A percentile compares a stretch with the other conserved stretches of the same genome.
Evolutionary conservation across 2,797 vertebrate species (phyloP).

Genomic region (Danio aesculapii): DNA sequence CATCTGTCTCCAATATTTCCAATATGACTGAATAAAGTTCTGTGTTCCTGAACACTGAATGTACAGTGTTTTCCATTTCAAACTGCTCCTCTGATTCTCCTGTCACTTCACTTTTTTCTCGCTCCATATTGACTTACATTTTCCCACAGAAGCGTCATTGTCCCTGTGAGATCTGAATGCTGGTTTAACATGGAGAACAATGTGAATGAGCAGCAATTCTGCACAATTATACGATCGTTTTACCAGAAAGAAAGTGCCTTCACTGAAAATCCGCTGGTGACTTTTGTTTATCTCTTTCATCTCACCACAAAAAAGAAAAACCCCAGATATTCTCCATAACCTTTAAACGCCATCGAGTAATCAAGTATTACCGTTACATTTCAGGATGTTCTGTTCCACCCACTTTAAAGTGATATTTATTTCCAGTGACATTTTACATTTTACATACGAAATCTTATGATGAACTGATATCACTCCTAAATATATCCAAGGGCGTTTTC

Average conservation of each 20-base stretch:
- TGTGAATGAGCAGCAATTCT: not conserved
- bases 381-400: conserved; percentile 20
- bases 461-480: not conserved
- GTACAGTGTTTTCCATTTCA: not conserved
- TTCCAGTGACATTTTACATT: conserved; percentile 6
- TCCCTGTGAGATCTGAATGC: conserved; percentile 23
- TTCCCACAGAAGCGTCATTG: conserved; percentile 57
- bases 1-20: conserved; percentile 17
- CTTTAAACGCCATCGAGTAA: not conserved
- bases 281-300: conserved; percentile 26
- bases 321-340: not conserved
- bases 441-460: not conserved
- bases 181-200: conserved; percentile 44
- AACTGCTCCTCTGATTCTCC: conserved; percentile 1
- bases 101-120: conserved; percentile 25
- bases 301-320: not conserved
- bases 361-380: conserved; percentile 2
- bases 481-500: not conserved
- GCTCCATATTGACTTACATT: conserved; percentile 56
- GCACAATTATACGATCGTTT: conserved; percentile 18
- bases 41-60: conserved; percentile 28
- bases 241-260: conserved; percentile 22
- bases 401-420: not conserved
- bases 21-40: conserved; percentile 11
- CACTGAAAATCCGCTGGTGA: conserved; percentile 13